Conservation (phyloP, 2,113 vertebrate genomes). For the Cyanocitta stelleri region DNA sequence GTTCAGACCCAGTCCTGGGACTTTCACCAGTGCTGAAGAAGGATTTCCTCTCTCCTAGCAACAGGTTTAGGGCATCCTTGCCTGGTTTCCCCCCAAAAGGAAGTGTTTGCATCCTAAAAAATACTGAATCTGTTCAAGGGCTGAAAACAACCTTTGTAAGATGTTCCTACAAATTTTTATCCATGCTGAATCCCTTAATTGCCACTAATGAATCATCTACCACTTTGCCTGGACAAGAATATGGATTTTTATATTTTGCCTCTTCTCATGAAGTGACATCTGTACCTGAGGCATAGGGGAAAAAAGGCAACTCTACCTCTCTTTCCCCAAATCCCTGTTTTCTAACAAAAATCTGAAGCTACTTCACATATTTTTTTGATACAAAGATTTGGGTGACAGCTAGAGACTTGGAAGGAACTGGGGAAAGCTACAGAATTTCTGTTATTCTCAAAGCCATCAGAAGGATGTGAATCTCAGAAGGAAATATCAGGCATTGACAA, state of each 20-base stretch:
- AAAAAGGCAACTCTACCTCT: background rate
- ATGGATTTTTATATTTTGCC: background rate
- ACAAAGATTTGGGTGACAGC: background rate
- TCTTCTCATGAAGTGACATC: background rate
- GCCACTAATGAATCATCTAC: background rate
- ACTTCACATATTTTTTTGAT: background rate
- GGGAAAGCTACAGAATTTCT: background rate
- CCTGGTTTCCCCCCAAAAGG: background rate
- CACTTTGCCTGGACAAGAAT: background rate
- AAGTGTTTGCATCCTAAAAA: background rate
- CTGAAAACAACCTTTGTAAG: background rate
- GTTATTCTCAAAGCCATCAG: background rate
- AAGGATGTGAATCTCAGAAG: background rate
- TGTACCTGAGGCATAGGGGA: background rate
- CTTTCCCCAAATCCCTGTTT: background rate
- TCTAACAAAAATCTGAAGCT: background rate
- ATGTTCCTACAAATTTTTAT: background rate
- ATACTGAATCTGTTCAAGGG: background rate
- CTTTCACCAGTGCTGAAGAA: background rate
- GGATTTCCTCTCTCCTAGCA: background rate
- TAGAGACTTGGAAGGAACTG: background rate
- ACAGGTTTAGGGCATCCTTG: background rate
- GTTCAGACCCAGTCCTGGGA: background rate
- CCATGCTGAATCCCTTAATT: background rate
- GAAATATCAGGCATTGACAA: accelerated